phyloP scores from a whole-genome alignment of 92 coral and sea anemone genomes.

The Epizoanthus illoricatus region DNA sequence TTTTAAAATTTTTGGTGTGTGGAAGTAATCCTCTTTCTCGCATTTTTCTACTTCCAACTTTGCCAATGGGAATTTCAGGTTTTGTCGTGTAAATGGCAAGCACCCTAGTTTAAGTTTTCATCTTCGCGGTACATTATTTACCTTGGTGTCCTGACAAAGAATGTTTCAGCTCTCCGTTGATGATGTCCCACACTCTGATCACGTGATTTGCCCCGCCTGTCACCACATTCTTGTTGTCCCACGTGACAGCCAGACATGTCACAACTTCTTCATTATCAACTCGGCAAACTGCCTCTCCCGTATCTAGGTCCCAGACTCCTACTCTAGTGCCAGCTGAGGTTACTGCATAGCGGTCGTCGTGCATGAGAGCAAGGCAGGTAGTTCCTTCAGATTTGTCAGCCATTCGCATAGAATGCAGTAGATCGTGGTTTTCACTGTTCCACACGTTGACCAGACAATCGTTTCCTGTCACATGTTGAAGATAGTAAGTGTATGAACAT shows the following conservation, averaged over 20 bases:
- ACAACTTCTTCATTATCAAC: conserved; percentile 57
- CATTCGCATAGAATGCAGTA: conserved; percentile 76
- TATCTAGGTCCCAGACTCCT: conserved; percentile 85
- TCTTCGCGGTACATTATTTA: neutral
- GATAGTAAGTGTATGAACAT: neutral
- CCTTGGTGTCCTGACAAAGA: conserved; percentile 73
- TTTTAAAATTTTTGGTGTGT: too few species aligned
- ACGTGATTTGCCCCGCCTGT: conserved; percentile 65
- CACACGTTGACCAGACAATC: conserved; percentile 77
- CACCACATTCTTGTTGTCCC: conserved; percentile 56
- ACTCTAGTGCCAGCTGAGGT: conserved; percentile 60
- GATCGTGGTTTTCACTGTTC: conserved; percentile 75
- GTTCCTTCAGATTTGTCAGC: conserved; percentile 53
- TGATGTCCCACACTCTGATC: conserved; percentile 57
- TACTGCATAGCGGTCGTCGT: conserved; percentile 65
- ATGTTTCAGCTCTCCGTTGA: conserved; percentile 39
- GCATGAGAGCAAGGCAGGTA: conserved; percentile 63
- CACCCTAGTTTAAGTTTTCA: too few species aligned
- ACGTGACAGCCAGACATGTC: conserved; percentile 58
- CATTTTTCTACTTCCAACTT: too few species aligned
- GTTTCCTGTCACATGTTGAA: conserved; percentile 51
- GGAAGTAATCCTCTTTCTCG: too few species aligned
- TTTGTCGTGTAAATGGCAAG: too few species aligned
- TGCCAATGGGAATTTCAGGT: too few species aligned
- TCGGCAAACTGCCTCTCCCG: conserved; percentile 67